Percentiles rank a stretch among this genome's conserved stretches.
These are phyloP conservation scores for Lanius collurio DNA, from an alignment of 2,113 vertebrate genomes.

Conservation along the genomic window DNA sequence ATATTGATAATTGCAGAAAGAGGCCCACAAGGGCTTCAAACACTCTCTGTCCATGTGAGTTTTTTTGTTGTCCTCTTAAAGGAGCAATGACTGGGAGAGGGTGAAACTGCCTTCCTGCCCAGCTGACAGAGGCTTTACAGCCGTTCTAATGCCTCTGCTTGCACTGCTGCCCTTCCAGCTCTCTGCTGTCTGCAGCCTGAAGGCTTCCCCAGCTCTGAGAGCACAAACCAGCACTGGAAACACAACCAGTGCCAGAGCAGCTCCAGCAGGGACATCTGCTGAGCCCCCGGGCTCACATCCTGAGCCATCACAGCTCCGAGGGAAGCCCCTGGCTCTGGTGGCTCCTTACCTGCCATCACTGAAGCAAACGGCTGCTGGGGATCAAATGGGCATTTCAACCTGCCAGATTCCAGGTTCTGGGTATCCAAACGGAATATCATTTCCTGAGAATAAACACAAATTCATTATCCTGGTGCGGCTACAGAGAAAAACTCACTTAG, in stretches of 20 bases:
- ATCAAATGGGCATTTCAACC: conserved; percentile 96
- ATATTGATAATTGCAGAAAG: conserved; percentile 57
- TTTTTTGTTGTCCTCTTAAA: conserved; percentile 15
- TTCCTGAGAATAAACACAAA: conserved; percentile 72
- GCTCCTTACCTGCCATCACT: conserved; percentile 88
- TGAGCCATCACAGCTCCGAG: rapidly evolving
- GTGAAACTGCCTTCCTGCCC: background rate
- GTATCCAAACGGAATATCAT: conserved; percentile 82
- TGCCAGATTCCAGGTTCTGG: conserved; percentile 86
- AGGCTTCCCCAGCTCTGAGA: background rate
- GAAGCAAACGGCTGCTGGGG: conserved; percentile 92
- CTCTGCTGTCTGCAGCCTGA: background rate
- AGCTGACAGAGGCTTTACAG: background rate
- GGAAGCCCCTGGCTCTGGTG: background rate
- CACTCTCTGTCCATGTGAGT: background rate
- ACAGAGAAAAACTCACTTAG: background rate
- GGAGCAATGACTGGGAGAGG: background rate
- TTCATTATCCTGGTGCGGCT: background rate
- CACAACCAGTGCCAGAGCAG: rapidly evolving
- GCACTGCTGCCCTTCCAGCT: background rate
- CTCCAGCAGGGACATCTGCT: background rate
- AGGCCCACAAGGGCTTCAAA: conserved; percentile 15
- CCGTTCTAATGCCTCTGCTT: background rate
- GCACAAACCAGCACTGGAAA: background rate
- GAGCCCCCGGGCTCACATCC: rapidly evolving